These are phyloP conservation scores for Aleiodes testaceus DNA, from an alignment of 2,888 invertebrate species.

Conservation along the genomic window DNA sequence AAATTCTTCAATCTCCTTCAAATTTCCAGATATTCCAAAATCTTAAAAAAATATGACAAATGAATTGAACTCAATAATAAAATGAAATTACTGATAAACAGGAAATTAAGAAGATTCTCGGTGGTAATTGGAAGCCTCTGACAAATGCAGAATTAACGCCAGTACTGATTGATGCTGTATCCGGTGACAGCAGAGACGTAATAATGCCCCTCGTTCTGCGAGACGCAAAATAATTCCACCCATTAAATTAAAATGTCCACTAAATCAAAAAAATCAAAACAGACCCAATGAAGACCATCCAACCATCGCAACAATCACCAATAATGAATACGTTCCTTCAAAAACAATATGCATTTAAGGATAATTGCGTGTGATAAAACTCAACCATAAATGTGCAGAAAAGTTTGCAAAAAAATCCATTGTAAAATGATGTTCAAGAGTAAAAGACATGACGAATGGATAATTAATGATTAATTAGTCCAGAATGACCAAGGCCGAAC, in stretches of 20 bases:
- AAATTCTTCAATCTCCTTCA: too few relatives aligned
- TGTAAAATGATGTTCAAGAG: neutral
- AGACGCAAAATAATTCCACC: slow-evolving; percentile 73
- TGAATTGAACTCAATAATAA: too few relatives aligned
- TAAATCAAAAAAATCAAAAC: slow-evolving; percentile 32
- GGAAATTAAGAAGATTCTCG: slow-evolving; percentile 77
- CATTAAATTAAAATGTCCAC: neutral
- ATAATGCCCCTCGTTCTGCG: slow-evolving; percentile 76
- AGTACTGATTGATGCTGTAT: slow-evolving; percentile 74
- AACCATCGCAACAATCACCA: slow-evolving; percentile 33
- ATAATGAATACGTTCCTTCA: slow-evolving; percentile 21
- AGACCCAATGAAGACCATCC: slow-evolving; percentile 28
- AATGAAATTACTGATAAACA: slow-evolving; percentile 52
- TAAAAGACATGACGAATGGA: slow-evolving; percentile 32
- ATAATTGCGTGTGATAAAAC: slow-evolving; percentile 23
- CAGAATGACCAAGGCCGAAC: slow-evolving; percentile 37
- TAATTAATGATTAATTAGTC: slow-evolving; percentile 9
- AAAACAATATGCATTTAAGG: slow-evolving; percentile 39
- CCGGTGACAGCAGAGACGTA: slow-evolving; percentile 76
- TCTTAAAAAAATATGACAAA: too few relatives aligned
- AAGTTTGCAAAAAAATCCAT: neutral
- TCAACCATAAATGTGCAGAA: slow-evolving; percentile 1
- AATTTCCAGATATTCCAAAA: too few relatives aligned
- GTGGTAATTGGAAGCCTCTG: slow-evolving; percentile 76
- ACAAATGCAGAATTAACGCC: slow-evolving; percentile 75